Conservation (phyloP, 1,140 invertebrate genomes). For the Frieseomelitta varia region DNA sequence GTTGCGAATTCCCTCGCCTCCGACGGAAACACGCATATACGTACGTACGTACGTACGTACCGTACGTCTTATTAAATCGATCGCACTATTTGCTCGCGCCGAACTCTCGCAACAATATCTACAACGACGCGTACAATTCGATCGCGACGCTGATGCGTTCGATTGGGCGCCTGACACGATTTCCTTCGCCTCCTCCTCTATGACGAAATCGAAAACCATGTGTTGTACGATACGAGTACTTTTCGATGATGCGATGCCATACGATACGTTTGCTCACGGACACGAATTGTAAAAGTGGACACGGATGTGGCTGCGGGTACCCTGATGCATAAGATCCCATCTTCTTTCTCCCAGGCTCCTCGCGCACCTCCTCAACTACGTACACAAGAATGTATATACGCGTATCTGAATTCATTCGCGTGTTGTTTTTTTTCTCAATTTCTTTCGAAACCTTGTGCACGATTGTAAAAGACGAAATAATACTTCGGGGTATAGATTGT, state of each 20-base stretch:
- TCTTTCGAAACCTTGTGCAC: background rate
- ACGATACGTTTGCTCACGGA: no score
- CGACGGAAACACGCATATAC: background rate
- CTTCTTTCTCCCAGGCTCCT: background rate
- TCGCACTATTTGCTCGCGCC: background rate
- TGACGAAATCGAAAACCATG: background rate
- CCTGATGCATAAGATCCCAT: conserved; percentile 10
- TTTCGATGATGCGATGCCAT: background rate
- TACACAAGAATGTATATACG: background rate
- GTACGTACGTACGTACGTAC: no score
- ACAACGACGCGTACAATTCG: background rate
- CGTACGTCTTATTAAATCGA: background rate
- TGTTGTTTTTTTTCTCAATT: background rate
- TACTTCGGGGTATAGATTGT: no score
- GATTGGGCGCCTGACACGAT: background rate
- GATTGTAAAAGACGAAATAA: no score
- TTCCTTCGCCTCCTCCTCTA: background rate
- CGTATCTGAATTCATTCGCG: background rate
- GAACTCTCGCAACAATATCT: background rate
- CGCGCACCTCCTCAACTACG: background rate
- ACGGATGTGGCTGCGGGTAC: conserved; percentile 28
- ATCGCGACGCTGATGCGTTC: background rate
- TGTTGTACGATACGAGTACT: background rate
- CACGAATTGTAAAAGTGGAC: background rate
- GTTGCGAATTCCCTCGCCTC: background rate